These are phyloP conservation scores for Esox masquinongy DNA, from an alignment of 2,797 vertebrate genomes.

Conservation along the genomic window DNA sequence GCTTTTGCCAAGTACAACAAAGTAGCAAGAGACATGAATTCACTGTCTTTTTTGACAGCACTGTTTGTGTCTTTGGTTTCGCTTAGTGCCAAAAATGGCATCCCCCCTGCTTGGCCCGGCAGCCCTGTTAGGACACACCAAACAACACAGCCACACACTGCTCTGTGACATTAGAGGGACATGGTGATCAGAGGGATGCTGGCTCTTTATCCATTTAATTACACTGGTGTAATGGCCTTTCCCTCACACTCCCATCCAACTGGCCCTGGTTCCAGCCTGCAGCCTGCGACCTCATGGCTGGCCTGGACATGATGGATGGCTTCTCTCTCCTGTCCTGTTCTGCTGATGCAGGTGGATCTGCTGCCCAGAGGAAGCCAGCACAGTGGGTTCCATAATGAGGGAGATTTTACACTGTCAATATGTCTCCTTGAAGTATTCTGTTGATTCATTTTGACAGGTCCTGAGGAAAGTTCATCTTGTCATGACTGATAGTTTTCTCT, in stretches of 20 bases:
- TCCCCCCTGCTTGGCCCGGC: no score
- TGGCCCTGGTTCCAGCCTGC: not conserved
- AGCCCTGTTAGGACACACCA: not conserved
- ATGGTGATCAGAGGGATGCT: not conserved
- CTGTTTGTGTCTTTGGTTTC: no score
- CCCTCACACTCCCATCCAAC: not conserved
- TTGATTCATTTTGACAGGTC: not conserved
- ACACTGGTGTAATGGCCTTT: not conserved
- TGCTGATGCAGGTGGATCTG: slow-evolving; percentile 1
- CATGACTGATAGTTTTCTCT: not conserved
- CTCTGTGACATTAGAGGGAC: not conserved
- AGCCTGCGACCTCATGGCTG: not conserved
- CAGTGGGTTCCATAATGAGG: not conserved
- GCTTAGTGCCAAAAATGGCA: no score
- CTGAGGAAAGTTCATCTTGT: not conserved
- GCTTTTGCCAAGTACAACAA: no score
- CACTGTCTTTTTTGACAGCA: no score
- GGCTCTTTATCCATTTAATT: not conserved
- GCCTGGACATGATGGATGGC: not conserved
- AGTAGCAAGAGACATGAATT: no score
- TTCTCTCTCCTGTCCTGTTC: not conserved
- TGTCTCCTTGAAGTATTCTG: not conserved
- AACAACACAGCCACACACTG: not conserved
- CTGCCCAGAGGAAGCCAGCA: not conserved
- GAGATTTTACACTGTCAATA: not conserved